Base-by-base conservation (phyloP, 2,113 vertebrate genomes). In the Tetraodon nigroviridis region DNA sequence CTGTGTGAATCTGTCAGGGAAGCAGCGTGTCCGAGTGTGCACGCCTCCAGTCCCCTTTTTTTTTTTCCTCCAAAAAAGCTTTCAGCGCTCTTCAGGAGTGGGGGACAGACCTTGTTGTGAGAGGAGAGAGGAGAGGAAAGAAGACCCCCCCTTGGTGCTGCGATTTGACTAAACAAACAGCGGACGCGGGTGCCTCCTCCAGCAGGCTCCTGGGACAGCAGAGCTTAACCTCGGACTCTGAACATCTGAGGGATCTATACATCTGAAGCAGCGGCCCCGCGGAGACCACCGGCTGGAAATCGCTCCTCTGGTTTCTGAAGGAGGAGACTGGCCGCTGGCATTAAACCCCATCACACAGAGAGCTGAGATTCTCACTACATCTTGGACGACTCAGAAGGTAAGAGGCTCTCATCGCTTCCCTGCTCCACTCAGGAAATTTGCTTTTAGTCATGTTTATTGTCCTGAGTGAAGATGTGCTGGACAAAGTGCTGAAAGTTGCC, bases 161-260 rank as follows among this genome's bases (percentile, higher is more conserved):
- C 83, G 77, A 78, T 87, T 84, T 88, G 84, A 86, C 83, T 85
- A 87, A 84, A 86, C 80, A 89, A 88, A 90, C 86, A 84, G 72
- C 73, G 50, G 0, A 53, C 29, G 79, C 79, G 71, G 51, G 69
- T 68, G 51, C 81, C 82, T 82, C 84, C 66, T 89, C 79, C 79
- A 52, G 60, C 27, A 5, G 73, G 64, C 82, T 88, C 76, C 81
- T 22, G 70, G 82, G 82, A 88, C 87, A 73, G 69, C 58, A 60
- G 73, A 87, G 84, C 81, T 84, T 83, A 86, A 85, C 86, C 84
- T 77, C 67, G 73, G 81, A 64, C 71, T 73, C 83, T 69, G 75
- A 79, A 86, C 84, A 87, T 83, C 81, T 78, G 85, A 89, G 76
- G 74, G 73, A 72, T 82, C 70, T 69, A 55, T 57, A 73, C 76